Evolutionary conservation across 2,797 vertebrate genomes (phyloP).

Genomic region (Meda fulgida): DNA sequence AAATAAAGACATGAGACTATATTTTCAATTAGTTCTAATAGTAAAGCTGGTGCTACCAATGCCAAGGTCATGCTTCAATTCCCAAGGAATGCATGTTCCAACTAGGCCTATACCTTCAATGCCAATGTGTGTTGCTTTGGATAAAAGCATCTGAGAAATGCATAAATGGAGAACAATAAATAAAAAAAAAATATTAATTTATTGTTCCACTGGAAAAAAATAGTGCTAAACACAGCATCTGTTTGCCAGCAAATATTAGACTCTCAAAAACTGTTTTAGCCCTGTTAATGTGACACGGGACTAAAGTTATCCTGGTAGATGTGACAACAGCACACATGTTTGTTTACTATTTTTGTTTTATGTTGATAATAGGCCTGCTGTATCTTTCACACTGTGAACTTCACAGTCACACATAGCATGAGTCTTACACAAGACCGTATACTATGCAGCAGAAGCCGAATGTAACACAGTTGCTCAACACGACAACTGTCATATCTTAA

Average conservation of each 20-base stretch:
- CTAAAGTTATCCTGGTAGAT: not conserved
- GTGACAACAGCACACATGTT: not conserved
- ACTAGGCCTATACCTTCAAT: no score
- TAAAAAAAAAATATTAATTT: not conserved
- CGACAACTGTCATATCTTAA: constrained; percentile 40
- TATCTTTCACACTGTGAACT: constrained; percentile 40
- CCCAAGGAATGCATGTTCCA: no score
- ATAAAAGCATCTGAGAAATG: no score
- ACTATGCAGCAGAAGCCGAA: not conserved
- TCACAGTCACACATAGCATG: constrained; percentile 1
- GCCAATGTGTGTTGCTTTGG: no score
- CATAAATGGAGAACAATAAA: not conserved
- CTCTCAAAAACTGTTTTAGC: constrained; percentile 1
- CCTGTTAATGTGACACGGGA: not conserved
- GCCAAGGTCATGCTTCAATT: no score
- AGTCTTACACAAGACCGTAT: not conserved
- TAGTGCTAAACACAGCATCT: not conserved
- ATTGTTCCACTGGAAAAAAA: not conserved
- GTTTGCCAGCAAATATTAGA: not conserved
- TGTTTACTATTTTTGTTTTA: not conserved
- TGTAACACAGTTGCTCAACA: constrained; percentile 21
- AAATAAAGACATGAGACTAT: no score
- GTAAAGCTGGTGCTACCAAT: no score
- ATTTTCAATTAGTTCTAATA: no score
- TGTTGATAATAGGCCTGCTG: constrained; percentile 43